Evolutionary conservation across 2,113 vertebrate genomes (phyloP), one percentile per base, ranked within the genome.

Genomic region (Bujurquina vittata): DNA sequence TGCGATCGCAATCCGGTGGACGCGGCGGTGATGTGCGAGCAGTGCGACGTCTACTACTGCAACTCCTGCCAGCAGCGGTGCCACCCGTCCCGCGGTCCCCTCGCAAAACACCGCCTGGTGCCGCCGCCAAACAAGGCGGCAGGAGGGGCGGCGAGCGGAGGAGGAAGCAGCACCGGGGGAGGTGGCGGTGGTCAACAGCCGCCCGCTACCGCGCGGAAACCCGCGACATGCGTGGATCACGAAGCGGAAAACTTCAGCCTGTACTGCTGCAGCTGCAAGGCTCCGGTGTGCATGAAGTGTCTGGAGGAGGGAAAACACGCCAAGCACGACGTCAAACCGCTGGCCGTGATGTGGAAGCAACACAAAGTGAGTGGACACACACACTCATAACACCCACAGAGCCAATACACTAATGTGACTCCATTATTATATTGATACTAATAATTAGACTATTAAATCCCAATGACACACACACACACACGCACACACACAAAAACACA

Each of bases 41-140:
- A 99, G 93, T 99, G 98, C 94, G 97, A 98, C 83, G 97, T 99
- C 17, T 96, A 95, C 59, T 99, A 99, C 95, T 99, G 98, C 85
- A 81, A 94, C 56, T 91, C 97, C 61, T 99, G 98, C 93, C 98
- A 98, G 95, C 96, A 97, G 91, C 96, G 97, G 58, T 99, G 98
- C 91, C 98, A 99, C 92, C 98, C 98, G 37, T 96, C 97, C 84
- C 97, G 98, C 56, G 98, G 98, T 69, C 97, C 98, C 54, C 96
- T 99, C 62, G 97, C 98, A 75, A 98, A 98, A 85, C 98, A 99
- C 91, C 97, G 97, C 86, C 92, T 99, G 91, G 93, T 95, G 22
- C 96, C 96, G 55, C 96, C 85, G 75, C 88, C 55, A 23, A 86
- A 61, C 37, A 85, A 82, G 14, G 81, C 87, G 63, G 81, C 86